phyloP scores from a whole-genome alignment of 1,140 invertebrate species.

The Drosophila rufa region DNA sequence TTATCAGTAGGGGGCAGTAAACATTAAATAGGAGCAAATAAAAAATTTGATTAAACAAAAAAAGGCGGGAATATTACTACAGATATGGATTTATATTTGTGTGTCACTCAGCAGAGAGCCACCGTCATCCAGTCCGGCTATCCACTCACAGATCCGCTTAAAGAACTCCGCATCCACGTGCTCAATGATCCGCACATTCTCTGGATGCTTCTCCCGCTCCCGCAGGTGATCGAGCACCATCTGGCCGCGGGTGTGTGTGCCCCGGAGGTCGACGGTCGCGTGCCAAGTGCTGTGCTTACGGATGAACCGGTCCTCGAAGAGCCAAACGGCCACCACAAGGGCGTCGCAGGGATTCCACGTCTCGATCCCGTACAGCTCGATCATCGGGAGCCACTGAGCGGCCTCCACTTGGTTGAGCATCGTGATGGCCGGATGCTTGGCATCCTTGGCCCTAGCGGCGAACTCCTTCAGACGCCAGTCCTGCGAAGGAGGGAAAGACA shows the following conservation, averaged over 20 bases:
- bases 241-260: slow-evolving; percentile 87
- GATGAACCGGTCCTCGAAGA: slow-evolving; percentile 85
- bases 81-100: slow-evolving; percentile 35
- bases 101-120: not conserved
- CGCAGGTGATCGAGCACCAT: slow-evolving; percentile 87
- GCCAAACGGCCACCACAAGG: slow-evolving; percentile 86
- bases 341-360: slow-evolving; percentile 87
- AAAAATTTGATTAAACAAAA: slow-evolving; percentile 14
- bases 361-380: slow-evolving; percentile 54
- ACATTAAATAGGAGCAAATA: not conserved
- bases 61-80: slow-evolving; percentile 11
- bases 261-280: slow-evolving; percentile 87
- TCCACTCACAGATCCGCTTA: slow-evolving; percentile 77
- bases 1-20: slow-evolving; percentile 5
- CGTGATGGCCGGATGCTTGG: slow-evolving; percentile 75
- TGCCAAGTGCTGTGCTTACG: slow-evolving; percentile 82
- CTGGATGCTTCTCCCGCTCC: slow-evolving; percentile 79
- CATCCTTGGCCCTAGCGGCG: slow-evolving; percentile 29
- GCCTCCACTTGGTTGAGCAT: slow-evolving; percentile 87
- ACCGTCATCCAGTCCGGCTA: slow-evolving; percentile 49
- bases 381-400: slow-evolving; percentile 75
- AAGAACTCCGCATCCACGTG: slow-evolving; percentile 86
- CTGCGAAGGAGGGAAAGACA: slow-evolving; percentile 66
- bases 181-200: slow-evolving; percentile 87
- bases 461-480: slow-evolving; percentile 86